Percentiles rank a stretch among this genome's conserved stretches.
These are phyloP conservation scores for Perca fluviatilis DNA, from an alignment of 2,113 vertebrate genomes.

Conservation along the genomic window DNA sequence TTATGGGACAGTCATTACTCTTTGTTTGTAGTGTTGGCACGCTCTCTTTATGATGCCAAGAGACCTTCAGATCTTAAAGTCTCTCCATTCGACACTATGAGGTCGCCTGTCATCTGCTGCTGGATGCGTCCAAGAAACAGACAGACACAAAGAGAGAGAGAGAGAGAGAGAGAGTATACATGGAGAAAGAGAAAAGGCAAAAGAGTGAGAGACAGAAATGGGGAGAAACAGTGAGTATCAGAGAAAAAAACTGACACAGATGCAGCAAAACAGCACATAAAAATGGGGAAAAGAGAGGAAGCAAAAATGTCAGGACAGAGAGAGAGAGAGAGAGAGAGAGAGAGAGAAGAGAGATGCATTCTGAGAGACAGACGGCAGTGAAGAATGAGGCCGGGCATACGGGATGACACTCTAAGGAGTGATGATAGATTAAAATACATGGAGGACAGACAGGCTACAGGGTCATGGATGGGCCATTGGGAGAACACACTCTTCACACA, in stretches of 20 bases:
- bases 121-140: conserved; percentile 50
- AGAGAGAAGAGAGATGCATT: conserved; percentile 34
- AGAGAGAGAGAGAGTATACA: conserved; percentile 35
- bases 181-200: conserved; percentile 15
- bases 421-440: conserved; percentile 76
- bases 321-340: conserved; percentile 9
- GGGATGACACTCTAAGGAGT: conserved; percentile 64
- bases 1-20: conserved; percentile 70
- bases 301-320: conserved; percentile 4
- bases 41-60: conserved; percentile 57
- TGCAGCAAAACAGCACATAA: conserved; percentile 20
- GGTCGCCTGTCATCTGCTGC: conserved; percentile 72
- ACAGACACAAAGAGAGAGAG: conserved; percentile 19
- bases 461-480: conserved; percentile 68
- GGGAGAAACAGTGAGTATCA: conserved; percentile 37
- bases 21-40: conserved; percentile 48
- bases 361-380: conserved; percentile 57
- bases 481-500: conserved; percentile 61
- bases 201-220: conserved; percentile 45
- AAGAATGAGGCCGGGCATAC: conserved; percentile 66
- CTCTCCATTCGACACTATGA: conserved; percentile 77
- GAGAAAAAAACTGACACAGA: conserved; percentile 50
- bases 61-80: conserved; percentile 79
- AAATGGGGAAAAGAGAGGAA: conserved; percentile 2
- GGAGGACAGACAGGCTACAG: conserved; percentile 72